These are phyloP conservation scores for Microctenopoma stevenorrisi DNA, from an alignment of 2,797 vertebrate species.

Conservation along the genomic window DNA sequence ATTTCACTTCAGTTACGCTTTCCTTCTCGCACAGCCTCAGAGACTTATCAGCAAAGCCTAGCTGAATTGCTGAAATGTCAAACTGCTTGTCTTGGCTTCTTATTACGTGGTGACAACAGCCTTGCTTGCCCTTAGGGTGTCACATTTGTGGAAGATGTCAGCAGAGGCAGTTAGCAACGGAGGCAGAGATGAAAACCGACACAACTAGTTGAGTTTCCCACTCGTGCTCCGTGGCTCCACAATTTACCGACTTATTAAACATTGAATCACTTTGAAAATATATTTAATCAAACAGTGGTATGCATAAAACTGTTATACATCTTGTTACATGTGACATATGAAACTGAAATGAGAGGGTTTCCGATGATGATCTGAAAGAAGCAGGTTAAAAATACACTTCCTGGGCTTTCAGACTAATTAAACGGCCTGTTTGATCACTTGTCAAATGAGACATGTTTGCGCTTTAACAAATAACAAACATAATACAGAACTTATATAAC, in stretches of 20 bases:
- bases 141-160: slow-evolving; percentile 17
- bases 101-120: slow-evolving; percentile 13
- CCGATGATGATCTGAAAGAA: slow-evolving; percentile 4
- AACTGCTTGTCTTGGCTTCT: slow-evolving; percentile 26
- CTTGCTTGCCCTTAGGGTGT: slow-evolving; percentile 7
- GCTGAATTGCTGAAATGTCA: slow-evolving; percentile 50
- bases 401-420: too few species aligned
- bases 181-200: neutral
- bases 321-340: neutral
- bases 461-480: too few species aligned
- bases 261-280: neutral
- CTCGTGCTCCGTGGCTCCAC: neutral
- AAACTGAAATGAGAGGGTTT: neutral
- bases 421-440: neutral
- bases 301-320: neutral
- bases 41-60: slow-evolving; percentile 45
- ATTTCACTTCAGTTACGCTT: slow-evolving; percentile 35
- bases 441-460: neutral
- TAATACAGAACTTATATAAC: too few species aligned
- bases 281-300: neutral
- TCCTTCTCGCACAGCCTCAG: slow-evolving; percentile 14
- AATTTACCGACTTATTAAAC: neutral
- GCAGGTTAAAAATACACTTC: neutral
- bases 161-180: slow-evolving; percentile 4
- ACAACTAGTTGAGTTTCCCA: neutral